Base-by-base conservation (phyloP, 2,888 invertebrate genomes). In the Leptopilina syphax region DNA sequence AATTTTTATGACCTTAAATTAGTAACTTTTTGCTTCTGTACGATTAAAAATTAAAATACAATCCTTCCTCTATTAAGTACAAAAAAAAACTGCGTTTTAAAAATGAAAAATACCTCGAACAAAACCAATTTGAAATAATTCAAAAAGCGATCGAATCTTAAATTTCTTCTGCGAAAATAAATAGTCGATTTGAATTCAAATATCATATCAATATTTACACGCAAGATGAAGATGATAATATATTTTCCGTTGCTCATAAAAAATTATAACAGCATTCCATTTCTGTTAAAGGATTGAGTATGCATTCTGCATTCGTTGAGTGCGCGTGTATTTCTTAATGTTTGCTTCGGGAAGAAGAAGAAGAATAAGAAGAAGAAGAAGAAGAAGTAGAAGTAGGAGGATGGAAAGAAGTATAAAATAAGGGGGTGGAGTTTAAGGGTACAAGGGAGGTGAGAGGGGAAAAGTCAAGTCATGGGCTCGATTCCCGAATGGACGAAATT, bases 401-500 rank as follows among this genome's bases (percentile, higher is more conserved):
- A 34, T 34, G 34, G 34, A 34, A 34, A 70, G 44, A 65, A 76
- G 65, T 41, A 68, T 24, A 65, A 70, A 81, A 79, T 78, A 80
- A 79, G 44, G 34, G 54, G 57, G 76, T 66, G 65, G 34, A 77
- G 82, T 82, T 81, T 80, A 83, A 84, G 82, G 81, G 83, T 80
- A 81, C 81, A 82, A 67, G 67, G 78, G 57, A 50, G 13, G 54
- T 54, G 50, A 73, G 68, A 73, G 63, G 60, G 5, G n/a, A 65
- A 60, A 78, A 44, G 34, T 47, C 18, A 47, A 60, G 78, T 34
- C 80, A 66, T 81, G 79, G 82, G 82, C 79, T 79, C 76, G 66
- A 79, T 81, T 82, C 80, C 78, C 84, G 82, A 84, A 83, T 80
- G 85, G 82, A 76, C 84, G 90, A 92, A 91, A 91, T 92, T 91